These are phyloP conservation scores for Heteromurus nitidus DNA, from an alignment of 2,888 invertebrate species.

Conservation along the genomic window DNA sequence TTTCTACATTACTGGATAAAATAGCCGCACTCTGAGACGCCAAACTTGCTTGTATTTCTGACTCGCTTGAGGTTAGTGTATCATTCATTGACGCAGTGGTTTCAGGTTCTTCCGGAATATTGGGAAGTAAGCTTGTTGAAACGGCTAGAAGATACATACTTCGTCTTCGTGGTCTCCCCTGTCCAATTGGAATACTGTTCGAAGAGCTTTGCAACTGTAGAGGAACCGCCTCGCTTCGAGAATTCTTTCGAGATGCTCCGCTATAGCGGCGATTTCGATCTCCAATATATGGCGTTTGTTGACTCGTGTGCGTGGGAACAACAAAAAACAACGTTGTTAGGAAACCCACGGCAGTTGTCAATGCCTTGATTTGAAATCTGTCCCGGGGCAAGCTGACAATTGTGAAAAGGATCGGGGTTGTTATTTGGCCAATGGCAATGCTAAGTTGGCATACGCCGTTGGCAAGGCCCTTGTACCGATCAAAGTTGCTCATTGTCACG, in stretches of 20 bases:
- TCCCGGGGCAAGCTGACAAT: constrained; percentile 58
- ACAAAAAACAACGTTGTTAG: constrained; percentile 65
- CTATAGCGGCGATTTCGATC: constrained; percentile 43
- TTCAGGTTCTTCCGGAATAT: constrained; percentile 71
- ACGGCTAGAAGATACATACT: constrained; percentile 65
- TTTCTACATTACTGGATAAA: neutral
- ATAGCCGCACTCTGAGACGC: constrained; percentile 14
- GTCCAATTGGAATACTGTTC: constrained; percentile 12
- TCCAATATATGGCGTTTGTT: neutral
- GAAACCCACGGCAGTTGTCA: constrained; percentile 68
- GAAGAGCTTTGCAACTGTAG: constrained; percentile 23
- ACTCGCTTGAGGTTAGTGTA: constrained; percentile 46
- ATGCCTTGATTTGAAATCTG: constrained; percentile 66
- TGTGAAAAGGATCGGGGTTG: constrained; percentile 66
- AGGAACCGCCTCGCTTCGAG: constrained; percentile 36
- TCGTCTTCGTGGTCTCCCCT: constrained; percentile 52
- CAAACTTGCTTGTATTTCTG: constrained; percentile 29
- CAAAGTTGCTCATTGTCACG: constrained; percentile 66
- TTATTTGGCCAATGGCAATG: constrained; percentile 68
- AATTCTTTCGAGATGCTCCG: constrained; percentile 21
- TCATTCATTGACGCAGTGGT: constrained; percentile 55
- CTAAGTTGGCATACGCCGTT: constrained; percentile 68
- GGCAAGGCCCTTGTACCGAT: constrained; percentile 67
- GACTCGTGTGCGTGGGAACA: constrained; percentile 20
- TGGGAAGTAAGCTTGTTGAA: constrained; percentile 67